These are phyloP conservation scores for Lutjanus erythropterus DNA, from an alignment of 2,113 vertebrate species.

Conservation along the genomic window DNA sequence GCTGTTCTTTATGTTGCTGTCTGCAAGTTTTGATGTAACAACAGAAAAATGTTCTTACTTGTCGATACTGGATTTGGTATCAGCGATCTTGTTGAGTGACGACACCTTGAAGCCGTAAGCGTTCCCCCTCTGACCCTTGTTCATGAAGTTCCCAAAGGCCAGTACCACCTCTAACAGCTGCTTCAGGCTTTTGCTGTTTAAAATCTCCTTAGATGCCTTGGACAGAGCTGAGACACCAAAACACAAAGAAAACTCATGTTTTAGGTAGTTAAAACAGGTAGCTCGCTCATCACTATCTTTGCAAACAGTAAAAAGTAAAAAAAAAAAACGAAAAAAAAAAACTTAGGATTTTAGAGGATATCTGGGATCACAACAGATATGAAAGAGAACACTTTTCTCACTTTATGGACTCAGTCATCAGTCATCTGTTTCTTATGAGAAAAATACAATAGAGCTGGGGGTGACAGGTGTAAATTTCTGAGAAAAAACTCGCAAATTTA, in stretches of 20 bases:
- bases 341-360: not conserved
- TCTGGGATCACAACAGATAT: not conserved
- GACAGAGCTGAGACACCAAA: slow-evolving; percentile 86
- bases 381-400: not conserved
- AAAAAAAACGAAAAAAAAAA: not conserved
- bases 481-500: too few species aligned
- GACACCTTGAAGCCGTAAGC: slow-evolving; percentile 98
- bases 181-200: slow-evolving; percentile 92
- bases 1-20: not conserved
- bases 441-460: too few species aligned
- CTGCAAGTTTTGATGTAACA: not conserved
- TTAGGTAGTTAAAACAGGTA: not conserved
- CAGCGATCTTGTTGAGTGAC: slow-evolving; percentile 98
- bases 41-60: slow-evolving; percentile 87
- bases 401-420: not conserved
- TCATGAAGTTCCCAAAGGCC: slow-evolving; percentile 99
- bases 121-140: slow-evolving; percentile 98
- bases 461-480: too few species aligned
- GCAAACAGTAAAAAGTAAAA: not conserved
- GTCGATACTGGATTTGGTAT: slow-evolving; percentile 99
- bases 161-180: slow-evolving; percentile 97
- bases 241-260: not conserved
- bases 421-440: too few species aligned
- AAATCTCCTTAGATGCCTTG: slow-evolving; percentile 92
- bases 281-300: not conserved